Conservation (phyloP, 2,888 invertebrate species). For the Liposcelis brunnea region DNA sequence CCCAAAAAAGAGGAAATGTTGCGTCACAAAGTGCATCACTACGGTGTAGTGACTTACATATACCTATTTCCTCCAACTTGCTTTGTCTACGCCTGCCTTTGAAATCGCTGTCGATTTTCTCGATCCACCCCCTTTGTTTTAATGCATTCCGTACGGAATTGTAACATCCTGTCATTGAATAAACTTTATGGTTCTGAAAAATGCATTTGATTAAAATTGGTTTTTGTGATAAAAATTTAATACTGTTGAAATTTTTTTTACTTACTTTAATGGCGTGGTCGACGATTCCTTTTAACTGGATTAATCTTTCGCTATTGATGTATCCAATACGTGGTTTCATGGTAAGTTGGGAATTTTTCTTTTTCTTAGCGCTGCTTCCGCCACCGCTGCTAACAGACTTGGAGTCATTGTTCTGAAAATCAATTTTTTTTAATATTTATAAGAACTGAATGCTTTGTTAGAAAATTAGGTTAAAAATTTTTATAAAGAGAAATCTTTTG, state of each 20-base stretch:
- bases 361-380: neutral
- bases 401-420: no score
- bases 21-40: no score
- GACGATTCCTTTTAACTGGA: neutral
- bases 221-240: no score
- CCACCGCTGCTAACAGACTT: no score
- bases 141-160: constrained; percentile 44
- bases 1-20: no score
- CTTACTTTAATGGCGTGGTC: constrained; percentile 1
- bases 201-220: neutral
- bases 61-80: constrained; percentile 4
- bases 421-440: no score
- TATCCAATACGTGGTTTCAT: neutral
- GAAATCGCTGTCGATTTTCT: constrained; percentile 30
- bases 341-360: neutral
- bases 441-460: no score
- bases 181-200: constrained; percentile 21
- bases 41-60: no score
- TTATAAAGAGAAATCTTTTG: no score
- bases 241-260: no score
- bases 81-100: constrained; percentile 1
- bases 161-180: constrained; percentile 20
- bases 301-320: neutral
- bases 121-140: constrained; percentile 52
- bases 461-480: no score